These are phyloP conservation scores for Lasiurus cinereus DNA, from an alignment of 2,113 vertebrate species.

Conservation along the genomic window DNA sequence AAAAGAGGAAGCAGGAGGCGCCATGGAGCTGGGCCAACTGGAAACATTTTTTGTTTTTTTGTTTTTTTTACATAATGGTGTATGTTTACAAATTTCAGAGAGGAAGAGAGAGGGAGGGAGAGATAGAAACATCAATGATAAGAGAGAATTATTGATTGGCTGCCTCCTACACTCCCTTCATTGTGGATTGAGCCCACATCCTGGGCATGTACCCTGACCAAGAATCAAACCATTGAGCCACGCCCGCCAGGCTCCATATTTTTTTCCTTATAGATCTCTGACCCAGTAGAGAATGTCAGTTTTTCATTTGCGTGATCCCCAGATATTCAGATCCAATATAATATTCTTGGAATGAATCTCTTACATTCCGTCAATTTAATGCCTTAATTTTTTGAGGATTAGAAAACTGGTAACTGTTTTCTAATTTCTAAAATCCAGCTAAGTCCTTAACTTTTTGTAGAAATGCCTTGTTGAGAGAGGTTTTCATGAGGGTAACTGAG, in stretches of 20 bases:
- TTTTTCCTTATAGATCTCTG: not conserved
- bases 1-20: not conserved
- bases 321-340: slow-evolving; percentile 20
- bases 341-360: not conserved
- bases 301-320: not conserved
- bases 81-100: no score
- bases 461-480: not conserved
- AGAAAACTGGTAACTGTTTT: slow-evolving; percentile 1
- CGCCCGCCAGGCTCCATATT: not conserved
- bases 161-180: no score
- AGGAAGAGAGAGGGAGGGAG: no score
- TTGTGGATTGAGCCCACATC: no score
- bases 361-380: not conserved
- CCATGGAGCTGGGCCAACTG: no score
- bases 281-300: not conserved
- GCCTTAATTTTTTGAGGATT: not conserved
- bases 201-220: no score
- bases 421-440: slow-evolving; percentile 24
- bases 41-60: not conserved
- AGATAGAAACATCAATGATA: no score
- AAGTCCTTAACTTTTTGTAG: not conserved
- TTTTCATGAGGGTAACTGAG: not conserved
- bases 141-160: no score
- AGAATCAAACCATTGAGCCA: no score
- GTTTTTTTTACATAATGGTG: no score